These are phyloP conservation scores for Capitella teleta DNA, from an alignment of 1,140 invertebrate genomes.

Conservation along the genomic window DNA sequence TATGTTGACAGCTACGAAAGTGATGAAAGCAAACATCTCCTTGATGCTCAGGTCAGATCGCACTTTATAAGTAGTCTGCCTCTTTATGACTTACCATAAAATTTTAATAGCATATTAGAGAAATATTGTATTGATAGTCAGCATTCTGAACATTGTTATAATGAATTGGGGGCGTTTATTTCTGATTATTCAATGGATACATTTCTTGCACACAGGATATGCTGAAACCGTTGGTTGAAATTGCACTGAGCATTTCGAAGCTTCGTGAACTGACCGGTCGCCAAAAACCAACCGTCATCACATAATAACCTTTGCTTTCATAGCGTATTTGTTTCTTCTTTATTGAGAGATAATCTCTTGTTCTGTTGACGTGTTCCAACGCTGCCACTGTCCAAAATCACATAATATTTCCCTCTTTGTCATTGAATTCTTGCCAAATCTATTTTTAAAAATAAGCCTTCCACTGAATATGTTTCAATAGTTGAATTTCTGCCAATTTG, in stretches of 20 bases:
- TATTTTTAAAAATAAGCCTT: too few relatives aligned
- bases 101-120: not conserved
- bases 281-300: constrained; percentile 88
- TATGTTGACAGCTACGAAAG: constrained; percentile 62
- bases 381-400: too few relatives aligned
- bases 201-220: constrained; percentile 44
- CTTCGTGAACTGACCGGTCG: constrained; percentile 76
- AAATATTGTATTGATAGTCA: not conserved
- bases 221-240: constrained; percentile 75
- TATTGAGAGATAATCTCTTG: too few relatives aligned
- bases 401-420: too few relatives aligned
- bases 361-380: too few relatives aligned
- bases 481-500: too few relatives aligned
- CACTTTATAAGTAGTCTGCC: not conserved
- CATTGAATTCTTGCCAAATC: too few relatives aligned
- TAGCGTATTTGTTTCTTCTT: too few relatives aligned
- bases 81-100: not conserved
- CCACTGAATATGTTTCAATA: too few relatives aligned
- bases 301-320: too few relatives aligned
- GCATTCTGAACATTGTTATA: not conserved
- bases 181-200: not conserved
- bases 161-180: not conserved
- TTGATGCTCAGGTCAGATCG: constrained; percentile 57
- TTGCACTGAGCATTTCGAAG: constrained; percentile 75
- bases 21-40: constrained; percentile 50